Evolutionary conservation across 2,888 invertebrate species (phyloP).

Genomic region (Orchestes rusci): DNA sequence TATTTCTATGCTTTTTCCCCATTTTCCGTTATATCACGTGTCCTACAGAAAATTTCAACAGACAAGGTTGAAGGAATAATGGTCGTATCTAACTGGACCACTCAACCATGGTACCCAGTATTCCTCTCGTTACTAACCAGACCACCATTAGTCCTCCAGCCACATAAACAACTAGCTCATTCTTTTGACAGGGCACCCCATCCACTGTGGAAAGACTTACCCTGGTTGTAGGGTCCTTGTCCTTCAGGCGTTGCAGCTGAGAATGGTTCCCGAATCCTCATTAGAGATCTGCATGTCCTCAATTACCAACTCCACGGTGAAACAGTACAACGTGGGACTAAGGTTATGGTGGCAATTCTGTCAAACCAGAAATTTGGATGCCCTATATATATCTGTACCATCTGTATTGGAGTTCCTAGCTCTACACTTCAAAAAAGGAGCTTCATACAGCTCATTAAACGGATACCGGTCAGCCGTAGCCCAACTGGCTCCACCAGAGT

Average conservation of each 20-base stretch:
- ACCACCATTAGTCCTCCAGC: neutral
- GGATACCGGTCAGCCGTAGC: neutral
- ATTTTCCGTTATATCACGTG: neutral
- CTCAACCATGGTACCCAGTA: conserved; percentile 2
- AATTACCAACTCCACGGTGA: neutral
- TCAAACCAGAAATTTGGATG: neutral
- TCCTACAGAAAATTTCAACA: neutral
- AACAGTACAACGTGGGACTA: neutral
- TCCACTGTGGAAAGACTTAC: neutral
- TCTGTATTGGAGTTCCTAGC: neutral
- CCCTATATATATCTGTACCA: neutral
- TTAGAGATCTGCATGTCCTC: neutral
- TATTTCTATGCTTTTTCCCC: conserved; percentile 1
- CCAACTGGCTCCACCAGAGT: no score
- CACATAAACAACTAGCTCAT: neutral
- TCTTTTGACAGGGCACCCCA: neutral
- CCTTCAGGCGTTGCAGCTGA: neutral
- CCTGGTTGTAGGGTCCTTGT: conserved; percentile 1
- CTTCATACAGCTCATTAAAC: conserved; percentile 1
- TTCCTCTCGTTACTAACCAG: neutral
- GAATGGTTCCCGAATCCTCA: neutral
- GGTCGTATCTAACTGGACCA: neutral
- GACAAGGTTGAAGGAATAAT: neutral
- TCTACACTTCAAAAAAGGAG: neutral
- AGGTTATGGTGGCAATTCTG: conserved; percentile 2